Evolutionary conservation across 30 jellyfish, hydroid and myxozoan species (phyloP).

Genomic region (Euphysa ruthae): DNA sequence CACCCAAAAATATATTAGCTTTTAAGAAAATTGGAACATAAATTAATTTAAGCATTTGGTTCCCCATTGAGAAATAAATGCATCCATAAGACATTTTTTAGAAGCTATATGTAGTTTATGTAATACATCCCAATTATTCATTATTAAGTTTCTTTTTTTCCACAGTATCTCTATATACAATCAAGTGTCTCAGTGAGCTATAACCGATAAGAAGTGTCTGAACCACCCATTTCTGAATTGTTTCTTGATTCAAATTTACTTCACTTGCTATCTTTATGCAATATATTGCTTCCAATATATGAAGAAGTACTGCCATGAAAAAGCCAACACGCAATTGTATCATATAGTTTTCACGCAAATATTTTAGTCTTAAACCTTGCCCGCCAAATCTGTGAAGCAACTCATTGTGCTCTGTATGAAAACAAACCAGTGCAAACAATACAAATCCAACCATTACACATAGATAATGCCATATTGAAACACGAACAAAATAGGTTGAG

Average conservation of each 20-base stretch:
- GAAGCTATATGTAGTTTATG: no score
- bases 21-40: no score
- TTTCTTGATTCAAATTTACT: conserved; percentile 15
- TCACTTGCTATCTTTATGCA: conserved; percentile 19
- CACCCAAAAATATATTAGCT: no score
- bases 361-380: conserved; percentile 46
- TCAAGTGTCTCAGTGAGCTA: conserved; percentile 42
- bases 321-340: conserved; percentile 22
- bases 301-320: conserved; percentile 13
- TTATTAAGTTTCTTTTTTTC: no score
- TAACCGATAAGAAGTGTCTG: conserved; percentile 63
- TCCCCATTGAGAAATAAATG: no score
- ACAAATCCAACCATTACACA: conserved; percentile 22
- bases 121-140: no score
- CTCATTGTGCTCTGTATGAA: conserved; percentile 17
- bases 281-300: conserved; percentile 18
- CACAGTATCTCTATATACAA: conserved; percentile 45
- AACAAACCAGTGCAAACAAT: conserved; percentile 36
- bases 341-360: conserved; percentile 35
- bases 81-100: no score
- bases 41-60: no score
- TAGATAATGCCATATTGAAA: conserved; percentile 25
- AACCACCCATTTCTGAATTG: conserved; percentile 49
- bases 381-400: conserved; percentile 44
- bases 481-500: conserved; percentile 33